Base-by-base conservation (phyloP, 2,888 invertebrate genomes). In the Eugnorisma glareosa region DNA sequence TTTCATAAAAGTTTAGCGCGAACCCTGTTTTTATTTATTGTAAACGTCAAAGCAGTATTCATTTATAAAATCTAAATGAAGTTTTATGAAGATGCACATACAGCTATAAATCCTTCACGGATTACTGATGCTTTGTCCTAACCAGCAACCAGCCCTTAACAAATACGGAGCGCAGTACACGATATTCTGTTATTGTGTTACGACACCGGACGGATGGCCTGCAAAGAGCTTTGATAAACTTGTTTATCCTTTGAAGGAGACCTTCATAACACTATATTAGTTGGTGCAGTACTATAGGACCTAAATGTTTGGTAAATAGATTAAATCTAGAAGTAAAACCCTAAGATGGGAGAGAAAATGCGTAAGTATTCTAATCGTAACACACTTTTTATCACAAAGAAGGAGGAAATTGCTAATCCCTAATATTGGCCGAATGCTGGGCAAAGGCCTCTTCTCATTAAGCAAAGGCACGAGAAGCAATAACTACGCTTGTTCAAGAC, bases 161-260 rank as follows among this genome's bases (percentile, higher is more conserved):
- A 59, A 67, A 43, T 35, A 45, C 35, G 40, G 7, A 63, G 57
- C 40, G n/a, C 37, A 64, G 45, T 57, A 18, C n/a, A 28, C 40
- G 37, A 64, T 66, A 73, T 61, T 67, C 75, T 3, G 51, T 81
- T 78, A 83, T 81, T 77, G 61, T 75, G 68, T 85, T 83, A 86
- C 10, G 35, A 40, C 61, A 13, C 64, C 31, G 73, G 35, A 70
- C 51, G 54, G 67, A 68, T 40, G 24, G 57, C 59, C 24, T 15
- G 66, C 64, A 85, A 70, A 84, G 76, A 73, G 76, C 72, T 80
- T 63, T 66, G 61, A 73, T 86, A 85, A 83, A 72, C 59, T 51
- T 69, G 75, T 85, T 83, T 78, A 73, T 76, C 76, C 72, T 76
- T 70, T 75, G 51, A 86, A 24, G 31, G 31, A 40, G 51, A 45